Percentiles rank a stretch among this genome's conserved stretches.
These are phyloP conservation scores for Limanda limanda DNA, from an alignment of 2,113 vertebrate species.

Conservation along the genomic window DNA sequence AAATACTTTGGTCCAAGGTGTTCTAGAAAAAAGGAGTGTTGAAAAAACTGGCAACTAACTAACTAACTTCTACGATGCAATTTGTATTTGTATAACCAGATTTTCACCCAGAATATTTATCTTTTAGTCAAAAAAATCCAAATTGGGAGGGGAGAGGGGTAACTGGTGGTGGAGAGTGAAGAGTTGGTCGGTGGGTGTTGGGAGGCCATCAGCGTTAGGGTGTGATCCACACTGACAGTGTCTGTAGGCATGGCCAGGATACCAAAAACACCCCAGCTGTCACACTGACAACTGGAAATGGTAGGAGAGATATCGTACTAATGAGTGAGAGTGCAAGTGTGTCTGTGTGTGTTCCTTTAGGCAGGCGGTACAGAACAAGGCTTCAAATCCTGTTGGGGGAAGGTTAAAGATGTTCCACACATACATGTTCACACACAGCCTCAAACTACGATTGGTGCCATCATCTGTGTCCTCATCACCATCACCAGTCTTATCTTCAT, in stretches of 20 bases:
- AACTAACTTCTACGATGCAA: too few relatives aligned
- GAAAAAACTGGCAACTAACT: too few relatives aligned
- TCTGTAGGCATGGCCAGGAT: slow-evolving; percentile 54
- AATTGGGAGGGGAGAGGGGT: background rate
- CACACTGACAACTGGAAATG: slow-evolving; percentile 72
- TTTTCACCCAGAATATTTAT: too few relatives aligned
- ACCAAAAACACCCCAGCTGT: slow-evolving; percentile 57
- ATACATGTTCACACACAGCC: background rate
- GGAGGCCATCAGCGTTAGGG: slow-evolving; percentile 28
- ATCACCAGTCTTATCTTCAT: background rate
- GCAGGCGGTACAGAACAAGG: background rate
- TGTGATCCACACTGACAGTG: slow-evolving; percentile 65
- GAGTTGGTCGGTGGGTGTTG: background rate
- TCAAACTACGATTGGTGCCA: background rate
- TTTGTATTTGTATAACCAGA: too few relatives aligned
- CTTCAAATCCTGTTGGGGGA: background rate
- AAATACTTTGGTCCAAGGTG: too few relatives aligned
- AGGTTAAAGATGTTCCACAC: slow-evolving; percentile 6
- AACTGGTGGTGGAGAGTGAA: background rate
- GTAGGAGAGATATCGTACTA: slow-evolving; percentile 67
- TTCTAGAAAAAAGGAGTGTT: too few relatives aligned
- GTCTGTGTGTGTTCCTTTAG: slow-evolving; percentile 13
- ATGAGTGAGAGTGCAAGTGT: slow-evolving; percentile 52
- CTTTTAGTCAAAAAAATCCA: background rate
- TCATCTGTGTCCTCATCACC: background rate